These are phyloP conservation scores for Unio pictorum DNA, from an alignment of 2,888 invertebrate species.

Conservation along the genomic window DNA sequence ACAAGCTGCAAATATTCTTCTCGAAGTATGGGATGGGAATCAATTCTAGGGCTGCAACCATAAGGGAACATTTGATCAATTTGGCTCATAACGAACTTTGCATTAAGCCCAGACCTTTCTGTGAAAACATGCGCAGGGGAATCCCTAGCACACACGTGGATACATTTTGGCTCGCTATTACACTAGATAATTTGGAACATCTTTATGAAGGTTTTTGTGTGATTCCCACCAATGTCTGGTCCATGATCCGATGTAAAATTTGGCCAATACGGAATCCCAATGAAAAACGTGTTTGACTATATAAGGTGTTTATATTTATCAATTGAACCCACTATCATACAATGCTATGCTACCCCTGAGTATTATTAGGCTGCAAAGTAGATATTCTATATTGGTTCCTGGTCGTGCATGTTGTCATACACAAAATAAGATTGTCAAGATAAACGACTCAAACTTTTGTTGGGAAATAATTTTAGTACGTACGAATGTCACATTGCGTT, in stretches of 20 bases:
- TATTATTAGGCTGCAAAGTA: too few relatives aligned
- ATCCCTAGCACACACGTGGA: constrained; percentile 2
- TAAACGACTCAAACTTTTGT: too few relatives aligned
- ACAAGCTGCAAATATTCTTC: background rate
- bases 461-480: too few relatives aligned
- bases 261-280: background rate
- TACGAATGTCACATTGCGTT: too few relatives aligned
- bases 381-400: too few relatives aligned
- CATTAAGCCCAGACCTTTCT: constrained; percentile 2
- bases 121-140: constrained; percentile 5
- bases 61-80: constrained; percentile 2
- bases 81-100: constrained; percentile 7
- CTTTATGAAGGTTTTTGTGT: constrained; percentile 1
- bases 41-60: background rate
- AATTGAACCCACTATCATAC: too few relatives aligned
- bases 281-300: too few relatives aligned
- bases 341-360: too few relatives aligned
- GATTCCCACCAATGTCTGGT: background rate
- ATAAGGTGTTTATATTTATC: too few relatives aligned
- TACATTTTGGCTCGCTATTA: constrained; percentile 2
- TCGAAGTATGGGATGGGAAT: constrained; percentile 5
- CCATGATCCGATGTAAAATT: background rate
- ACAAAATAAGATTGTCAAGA: too few relatives aligned
- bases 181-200: constrained; percentile 1
- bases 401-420: too few relatives aligned